Conservation (phyloP, 1,140 invertebrate species). For the Eueides isabella region DNA sequence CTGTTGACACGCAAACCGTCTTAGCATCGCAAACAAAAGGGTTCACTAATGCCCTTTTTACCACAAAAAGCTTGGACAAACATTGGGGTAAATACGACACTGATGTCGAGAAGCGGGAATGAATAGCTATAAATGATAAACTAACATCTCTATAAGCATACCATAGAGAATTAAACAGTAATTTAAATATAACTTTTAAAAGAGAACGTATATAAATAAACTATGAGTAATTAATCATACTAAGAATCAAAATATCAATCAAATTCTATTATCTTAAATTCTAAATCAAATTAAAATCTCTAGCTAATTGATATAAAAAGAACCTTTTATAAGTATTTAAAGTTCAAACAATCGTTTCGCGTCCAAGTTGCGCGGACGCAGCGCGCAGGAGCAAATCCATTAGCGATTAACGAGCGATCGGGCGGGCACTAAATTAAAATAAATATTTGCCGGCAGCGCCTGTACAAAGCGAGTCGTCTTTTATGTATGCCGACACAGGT, state of each 20-base stretch:
- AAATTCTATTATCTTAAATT: too few relatives aligned
- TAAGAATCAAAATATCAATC: too few relatives aligned
- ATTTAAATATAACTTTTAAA: too few relatives aligned
- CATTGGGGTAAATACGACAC: constrained; percentile 59
- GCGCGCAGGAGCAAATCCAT: constrained; percentile 70
- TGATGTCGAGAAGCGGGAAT: constrained; percentile 20
- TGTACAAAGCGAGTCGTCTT: constrained; percentile 58
- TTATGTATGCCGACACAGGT: constrained; percentile 74
- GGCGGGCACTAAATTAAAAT: constrained; percentile 76
- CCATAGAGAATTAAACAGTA: too few relatives aligned
- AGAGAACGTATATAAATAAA: too few relatives aligned
- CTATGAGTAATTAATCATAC: too few relatives aligned
- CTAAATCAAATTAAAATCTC: background rate
- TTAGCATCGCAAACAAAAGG: constrained; percentile 75
- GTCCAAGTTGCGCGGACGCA: constrained; percentile 45
- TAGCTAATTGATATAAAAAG: background rate
- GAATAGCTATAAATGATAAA: constrained; percentile 17
- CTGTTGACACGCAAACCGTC: constrained; percentile 78
- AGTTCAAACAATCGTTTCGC: constrained; percentile 43
- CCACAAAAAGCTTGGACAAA: constrained; percentile 75
- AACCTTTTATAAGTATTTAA: constrained; percentile 8
- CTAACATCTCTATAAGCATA: background rate
- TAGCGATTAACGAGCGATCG: constrained; percentile 76
- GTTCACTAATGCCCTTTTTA: constrained; percentile 80
- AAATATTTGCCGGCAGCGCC: constrained; percentile 76